phyloP scores from a whole-genome alignment of 2,113 vertebrate species.

The Zootoca vivipara region DNA sequence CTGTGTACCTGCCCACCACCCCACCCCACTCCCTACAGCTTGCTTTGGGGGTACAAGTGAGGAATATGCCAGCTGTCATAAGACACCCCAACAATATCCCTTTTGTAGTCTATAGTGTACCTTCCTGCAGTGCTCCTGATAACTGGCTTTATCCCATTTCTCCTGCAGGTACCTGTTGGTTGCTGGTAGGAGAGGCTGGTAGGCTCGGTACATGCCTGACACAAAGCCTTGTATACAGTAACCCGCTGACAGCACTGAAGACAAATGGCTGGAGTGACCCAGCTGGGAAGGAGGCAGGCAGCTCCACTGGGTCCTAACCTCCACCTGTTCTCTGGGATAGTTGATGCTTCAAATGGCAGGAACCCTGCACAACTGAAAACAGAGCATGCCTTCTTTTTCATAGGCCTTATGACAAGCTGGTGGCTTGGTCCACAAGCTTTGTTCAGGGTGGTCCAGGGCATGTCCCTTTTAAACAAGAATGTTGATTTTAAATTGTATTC shows the following conservation, averaged over 20 bases:
- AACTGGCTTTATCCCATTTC: slow-evolving; percentile 75
- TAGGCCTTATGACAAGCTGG: not conserved
- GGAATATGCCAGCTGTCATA: too few species aligned
- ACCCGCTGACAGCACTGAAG: not conserved
- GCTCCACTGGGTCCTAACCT: slow-evolving; percentile 33
- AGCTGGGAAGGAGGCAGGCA: not conserved
- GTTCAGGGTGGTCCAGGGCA: not conserved
- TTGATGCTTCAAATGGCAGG: not conserved
- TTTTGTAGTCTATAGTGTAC: slow-evolving; percentile 35
- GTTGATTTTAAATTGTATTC: too few species aligned
- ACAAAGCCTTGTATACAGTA: too few species aligned
- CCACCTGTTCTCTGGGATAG: not conserved
- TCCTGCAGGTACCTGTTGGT: slow-evolving; percentile 78
- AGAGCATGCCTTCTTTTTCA: not conserved
- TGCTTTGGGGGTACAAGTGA: not conserved
- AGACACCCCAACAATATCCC: not conserved
- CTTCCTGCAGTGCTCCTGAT: slow-evolving; percentile 74
- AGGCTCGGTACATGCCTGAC: slow-evolving; percentile 74
- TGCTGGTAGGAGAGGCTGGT: slow-evolving; percentile 74
- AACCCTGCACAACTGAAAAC: too few species aligned
- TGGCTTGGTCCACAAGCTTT: not conserved
- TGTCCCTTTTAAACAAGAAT: not conserved
- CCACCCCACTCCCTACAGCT: too few species aligned
- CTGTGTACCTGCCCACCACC: not conserved
- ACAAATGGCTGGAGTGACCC: not conserved